Evolutionary conservation across 2,888 invertebrate species (phyloP), one percentile per base, ranked within the genome.

Genomic region (Dastarcus helophoroides): DNA sequence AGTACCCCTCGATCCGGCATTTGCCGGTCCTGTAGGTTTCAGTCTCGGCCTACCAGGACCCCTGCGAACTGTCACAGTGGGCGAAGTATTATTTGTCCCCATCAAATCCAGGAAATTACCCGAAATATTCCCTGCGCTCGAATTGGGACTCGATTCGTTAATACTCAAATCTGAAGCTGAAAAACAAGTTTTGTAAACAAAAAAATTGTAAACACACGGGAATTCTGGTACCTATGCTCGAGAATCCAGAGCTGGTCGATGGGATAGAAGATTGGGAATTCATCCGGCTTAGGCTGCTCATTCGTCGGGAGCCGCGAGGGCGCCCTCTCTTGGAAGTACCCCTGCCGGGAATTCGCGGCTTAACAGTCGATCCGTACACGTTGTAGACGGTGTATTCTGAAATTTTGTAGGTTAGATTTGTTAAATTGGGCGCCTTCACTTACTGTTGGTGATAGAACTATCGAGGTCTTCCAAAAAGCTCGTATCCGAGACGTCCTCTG

Each of bases 221-320:
- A 6, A 17, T 17, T 17, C 6, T 17, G 19, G 6, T 17, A n/a
- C n/a, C n/a, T 17, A 7, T 6, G n/a, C n/a, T 17, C 6, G 6
- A 6, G 19, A 17, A 17, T 17, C 19, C 6, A 17, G n/a, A 7
- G 6, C 6, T 6, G n/a, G n/a, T 17, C n/a, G n/a, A 6, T n/a
- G n/a, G n/a, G n/a, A n/a, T 19, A 19, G 19, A 19, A n/a, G 19
- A 19, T 7, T 6, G 6, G 19, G 19, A 19, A 21, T 29, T 29
- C 22, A 30, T 22, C 26, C 33, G 24, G 10, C 19, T 33, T 11
- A 33, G 11, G 3, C 54, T 65, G 42, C 51, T 70, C 26, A 71
- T 69, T 44, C 80, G 69, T 2, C 80, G 63, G 1, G 79, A 76
- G 33, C 83, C 83, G 29, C 83, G 68, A 27, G 83, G 83, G 26